Percentiles rank a stretch among this genome's conserved stretches.
phyloP scores from a whole-genome alignment of 2,888 invertebrate genomes.

The Pristionchus exspectatus region DNA sequence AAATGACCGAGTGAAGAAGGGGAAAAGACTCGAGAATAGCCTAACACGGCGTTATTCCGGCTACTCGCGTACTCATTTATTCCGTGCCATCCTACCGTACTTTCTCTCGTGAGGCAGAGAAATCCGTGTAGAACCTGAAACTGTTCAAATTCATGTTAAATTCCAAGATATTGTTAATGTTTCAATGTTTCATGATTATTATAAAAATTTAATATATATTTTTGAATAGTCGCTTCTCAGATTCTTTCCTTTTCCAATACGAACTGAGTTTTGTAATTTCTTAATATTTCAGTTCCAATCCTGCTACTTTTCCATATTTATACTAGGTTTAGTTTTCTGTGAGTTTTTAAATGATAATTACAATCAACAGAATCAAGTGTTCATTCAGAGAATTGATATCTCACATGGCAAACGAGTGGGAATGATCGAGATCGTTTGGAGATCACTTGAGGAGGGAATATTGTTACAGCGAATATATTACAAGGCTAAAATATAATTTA shows the following conservation, averaged over 20 bases:
- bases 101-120: neutral
- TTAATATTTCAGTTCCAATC: neutral
- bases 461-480: neutral
- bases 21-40: slow-evolving; percentile 17
- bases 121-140: neutral
- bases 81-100: neutral
- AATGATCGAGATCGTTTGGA: neutral
- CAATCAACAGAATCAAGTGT: neutral
- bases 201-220: too few relatives aligned
- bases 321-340: neutral
- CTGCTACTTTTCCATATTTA: neutral
- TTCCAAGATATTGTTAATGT: neutral
- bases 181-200: neutral
- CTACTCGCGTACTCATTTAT: neutral
- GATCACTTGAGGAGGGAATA: neutral
- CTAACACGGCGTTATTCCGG: neutral
- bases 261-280: neutral
- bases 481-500: neutral
- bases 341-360: neutral
- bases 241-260: too few relatives aligned
- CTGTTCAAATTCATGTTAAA: too few relatives aligned
- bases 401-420: neutral
- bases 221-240: too few relatives aligned
- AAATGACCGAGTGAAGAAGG: slow-evolving; percentile 14
- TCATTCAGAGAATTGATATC: neutral